These are phyloP conservation scores for Drosophila tani DNA, from an alignment of 1,140 invertebrate genomes.

Conservation along the genomic window DNA sequence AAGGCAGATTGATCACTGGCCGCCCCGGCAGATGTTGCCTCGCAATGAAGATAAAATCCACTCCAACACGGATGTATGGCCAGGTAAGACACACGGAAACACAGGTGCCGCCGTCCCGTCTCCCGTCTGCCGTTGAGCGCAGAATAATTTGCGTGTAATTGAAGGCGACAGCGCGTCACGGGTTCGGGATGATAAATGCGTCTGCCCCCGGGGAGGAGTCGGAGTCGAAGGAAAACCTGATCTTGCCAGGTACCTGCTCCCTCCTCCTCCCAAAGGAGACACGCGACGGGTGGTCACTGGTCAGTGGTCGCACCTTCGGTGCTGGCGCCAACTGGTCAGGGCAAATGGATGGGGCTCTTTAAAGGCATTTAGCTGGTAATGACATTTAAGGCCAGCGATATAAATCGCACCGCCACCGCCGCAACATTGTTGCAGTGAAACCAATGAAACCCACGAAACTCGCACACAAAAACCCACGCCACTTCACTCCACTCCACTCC, in stretches of 20 bases:
- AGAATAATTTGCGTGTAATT: conserved; percentile 78
- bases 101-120: conserved; percentile 55
- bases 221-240: conserved; percentile 22
- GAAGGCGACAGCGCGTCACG: conserved; percentile 72
- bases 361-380: conserved; percentile 77
- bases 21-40: conserved; percentile 31
- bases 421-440: conserved; percentile 52
- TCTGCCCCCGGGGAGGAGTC: conserved; percentile 18
- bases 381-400: conserved; percentile 67
- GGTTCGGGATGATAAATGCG: conserved; percentile 71
- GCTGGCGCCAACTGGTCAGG: conserved; percentile 56
- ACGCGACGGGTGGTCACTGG: conserved; percentile 23
- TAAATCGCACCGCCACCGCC: conserved; percentile 43
- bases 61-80: conserved; percentile 3
- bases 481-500: not conserved
- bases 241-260: conserved; percentile 13
- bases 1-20: conserved; percentile 76
- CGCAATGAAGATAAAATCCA: conserved; percentile 18
- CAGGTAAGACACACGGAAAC: conserved; percentile 16
- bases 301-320: conserved; percentile 36
- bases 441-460: conserved; percentile 22
- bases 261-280: conserved; percentile 5
- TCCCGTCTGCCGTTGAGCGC: conserved; percentile 42
- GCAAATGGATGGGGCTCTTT: conserved; percentile 71
- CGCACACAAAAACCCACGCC: conserved; percentile 4